Evolutionary conservation across 2,797 vertebrate species (phyloP), one percentile per base, ranked within the genome.

Genomic region (Arctocebus calabarensis): DNA sequence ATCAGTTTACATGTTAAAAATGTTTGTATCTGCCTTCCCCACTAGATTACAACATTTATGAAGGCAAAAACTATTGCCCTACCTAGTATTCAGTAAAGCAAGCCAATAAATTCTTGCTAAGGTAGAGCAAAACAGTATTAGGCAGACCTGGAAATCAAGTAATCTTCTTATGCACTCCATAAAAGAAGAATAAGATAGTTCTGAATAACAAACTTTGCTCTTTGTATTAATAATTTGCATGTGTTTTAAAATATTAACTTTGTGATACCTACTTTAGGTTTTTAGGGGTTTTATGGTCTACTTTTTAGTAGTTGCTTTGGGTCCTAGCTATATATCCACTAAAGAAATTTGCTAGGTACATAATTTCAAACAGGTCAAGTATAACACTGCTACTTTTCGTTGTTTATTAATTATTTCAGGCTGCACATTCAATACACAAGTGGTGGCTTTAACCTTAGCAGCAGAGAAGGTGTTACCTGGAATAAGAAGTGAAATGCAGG

Each of bases 231-330:
- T 52, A n/a, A 71, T 48, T 68, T 93, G n/a, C 6, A n/a, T 92
- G 37, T 59, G 29, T 82, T 85, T 94, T 66, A 73, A 45, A 78
- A 59, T 79, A 81, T 52, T 43, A 25, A 66, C 43, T 84, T 57
- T 89, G 17, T 71, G 10, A 34, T 23, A 37, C 45, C 22, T 62
- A 34, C 84, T 91, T 88, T 66, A 19, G 34, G 27, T 88, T 91
- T 93, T 78, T 75, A 91, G 79, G 29, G 5, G 59, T 82, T 48
- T 64, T 83, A 90, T 77, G 8, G 9, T 79, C 62, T 82, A 14
- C 40, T 74, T 71, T 45, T 92, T 93, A 79, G 40, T 88, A 82
- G 78, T 61, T 75, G 27, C n/a, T 92, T 43, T 91, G 81, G 62
- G 81, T 91, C 85, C 71, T 84, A 61, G 34, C 37, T 91, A n/a